Evolutionary conservation across 2,888 invertebrate genomes (phyloP).

Genomic region (Chaitophorus viminalis): DNA sequence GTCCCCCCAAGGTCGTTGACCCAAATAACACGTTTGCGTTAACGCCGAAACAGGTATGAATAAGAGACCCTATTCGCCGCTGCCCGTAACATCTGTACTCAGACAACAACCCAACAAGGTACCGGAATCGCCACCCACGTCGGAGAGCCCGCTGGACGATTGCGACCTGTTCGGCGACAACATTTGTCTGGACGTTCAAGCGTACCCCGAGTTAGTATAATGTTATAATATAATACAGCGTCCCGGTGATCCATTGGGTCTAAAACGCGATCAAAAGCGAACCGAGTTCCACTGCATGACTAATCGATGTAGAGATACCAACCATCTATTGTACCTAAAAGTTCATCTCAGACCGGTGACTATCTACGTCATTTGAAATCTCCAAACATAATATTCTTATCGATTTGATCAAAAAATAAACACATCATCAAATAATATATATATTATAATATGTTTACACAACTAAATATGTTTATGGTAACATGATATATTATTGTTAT

Average conservation of each 20-base stretch:
- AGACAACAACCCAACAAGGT: slow-evolving; percentile 46
- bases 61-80: slow-evolving; percentile 59
- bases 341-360: no score
- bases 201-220: slow-evolving; percentile 80
- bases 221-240: background rate
- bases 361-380: no score
- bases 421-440: no score
- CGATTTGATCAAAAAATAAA: no score
- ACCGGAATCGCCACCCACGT: slow-evolving; percentile 16
- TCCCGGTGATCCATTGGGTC: background rate
- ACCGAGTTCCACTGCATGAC: background rate
- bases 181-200: slow-evolving; percentile 77
- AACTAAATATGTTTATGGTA: no score
- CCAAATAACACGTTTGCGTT: slow-evolving; percentile 62
- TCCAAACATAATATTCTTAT: no score
- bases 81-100: slow-evolving; percentile 37
- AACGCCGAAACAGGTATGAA: slow-evolving; percentile 54
- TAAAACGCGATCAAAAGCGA: background rate
- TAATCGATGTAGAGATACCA: no score
- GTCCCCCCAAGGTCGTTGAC: slow-evolving; percentile 55
- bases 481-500: no score
- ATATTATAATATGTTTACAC: no score
- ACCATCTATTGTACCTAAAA: no score
- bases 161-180: slow-evolving; percentile 66
- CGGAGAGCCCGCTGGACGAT: slow-evolving; percentile 48